These are phyloP conservation scores for Phallusia fumigata DNA, from an alignment of 23 tunicate genomes.

Conservation along the genomic window DNA sequence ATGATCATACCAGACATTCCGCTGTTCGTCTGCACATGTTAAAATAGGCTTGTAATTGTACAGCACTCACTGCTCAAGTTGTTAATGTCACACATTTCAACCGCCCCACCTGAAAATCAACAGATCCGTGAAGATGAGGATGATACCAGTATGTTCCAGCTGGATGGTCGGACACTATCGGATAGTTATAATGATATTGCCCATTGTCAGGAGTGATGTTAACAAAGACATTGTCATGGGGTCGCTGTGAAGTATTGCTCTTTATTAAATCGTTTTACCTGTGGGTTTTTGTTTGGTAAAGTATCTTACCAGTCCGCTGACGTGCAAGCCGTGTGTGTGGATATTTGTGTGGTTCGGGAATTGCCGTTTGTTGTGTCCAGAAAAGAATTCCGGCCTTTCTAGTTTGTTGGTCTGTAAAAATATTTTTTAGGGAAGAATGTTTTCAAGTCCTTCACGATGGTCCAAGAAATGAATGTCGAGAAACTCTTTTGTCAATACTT, in stretches of 20 bases:
- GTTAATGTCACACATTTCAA: background rate
- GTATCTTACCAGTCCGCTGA: slow-evolving; percentile 11
- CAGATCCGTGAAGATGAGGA: background rate
- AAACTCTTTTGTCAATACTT: no score
- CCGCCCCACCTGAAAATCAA: background rate
- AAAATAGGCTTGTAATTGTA: background rate
- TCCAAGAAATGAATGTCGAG: no score
- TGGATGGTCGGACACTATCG: background rate
- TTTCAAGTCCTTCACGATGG: no score
- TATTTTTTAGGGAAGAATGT: no score
- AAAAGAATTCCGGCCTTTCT: background rate
- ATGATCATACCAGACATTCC: slow-evolving; percentile 53
- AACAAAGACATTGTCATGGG: slow-evolving; percentile 1
- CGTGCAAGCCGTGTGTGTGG: slow-evolving; percentile 6
- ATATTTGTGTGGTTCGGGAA: slow-evolving; percentile 1
- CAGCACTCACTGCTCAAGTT: background rate
- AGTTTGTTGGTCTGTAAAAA: background rate
- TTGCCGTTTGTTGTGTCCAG: background rate
- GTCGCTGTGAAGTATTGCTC: background rate
- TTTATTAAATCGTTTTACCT: background rate
- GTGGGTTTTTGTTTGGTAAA: background rate
- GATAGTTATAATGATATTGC: background rate
- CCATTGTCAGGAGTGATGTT: background rate
- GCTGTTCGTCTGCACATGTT: slow-evolving; percentile 14
- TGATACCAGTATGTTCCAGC: background rate